Percentiles rank a stretch among this genome's conserved stretches.
Evolutionary conservation across 2,113 vertebrate genomes (phyloP).

Genomic region (Corythoichthys haematopterus): DNA sequence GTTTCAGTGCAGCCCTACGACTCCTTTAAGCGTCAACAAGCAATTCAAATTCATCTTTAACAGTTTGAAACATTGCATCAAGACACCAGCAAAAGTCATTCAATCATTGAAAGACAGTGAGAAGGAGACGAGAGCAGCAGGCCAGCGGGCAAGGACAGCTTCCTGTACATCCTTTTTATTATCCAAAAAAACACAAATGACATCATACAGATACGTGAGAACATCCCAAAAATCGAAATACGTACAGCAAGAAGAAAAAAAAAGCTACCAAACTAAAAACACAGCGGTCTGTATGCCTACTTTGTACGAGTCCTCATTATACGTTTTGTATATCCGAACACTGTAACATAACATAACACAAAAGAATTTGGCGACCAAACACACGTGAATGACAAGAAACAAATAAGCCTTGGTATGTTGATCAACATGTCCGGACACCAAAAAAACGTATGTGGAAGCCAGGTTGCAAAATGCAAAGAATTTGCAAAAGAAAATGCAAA

Average conservation of each 20-base stretch:
- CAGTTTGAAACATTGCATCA: not conserved
- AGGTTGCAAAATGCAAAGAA: not conserved
- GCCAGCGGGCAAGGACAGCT: conserved; percentile 27
- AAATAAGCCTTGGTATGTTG: not conserved
- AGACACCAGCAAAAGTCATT: not conserved
- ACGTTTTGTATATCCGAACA: conserved; percentile 23
- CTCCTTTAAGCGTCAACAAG: not conserved
- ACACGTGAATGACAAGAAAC: conserved; percentile 32
- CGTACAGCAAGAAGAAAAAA: conserved; percentile 53
- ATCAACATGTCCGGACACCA: not conserved
- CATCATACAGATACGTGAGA: conserved; percentile 67
- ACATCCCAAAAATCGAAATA: conserved; percentile 61
- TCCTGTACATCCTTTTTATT: conserved; percentile 86
- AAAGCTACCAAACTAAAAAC: conserved; percentile 54
- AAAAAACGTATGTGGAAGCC: not conserved
- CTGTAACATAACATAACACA: conserved; percentile 43
- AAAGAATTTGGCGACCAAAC: conserved; percentile 23
- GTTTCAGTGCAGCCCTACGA: not conserved
- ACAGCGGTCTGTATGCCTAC: conserved; percentile 37
- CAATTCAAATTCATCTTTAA: not conserved
- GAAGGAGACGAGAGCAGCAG: conserved; percentile 45
- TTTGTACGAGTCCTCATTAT: not conserved
- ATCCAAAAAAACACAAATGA: conserved; percentile 73
- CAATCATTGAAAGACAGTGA: conserved; percentile 19
- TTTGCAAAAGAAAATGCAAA: not conserved